These are phyloP conservation scores for Mactromeris polynyma DNA, from an alignment of 2,888 invertebrate species.

Conservation along the genomic window DNA sequence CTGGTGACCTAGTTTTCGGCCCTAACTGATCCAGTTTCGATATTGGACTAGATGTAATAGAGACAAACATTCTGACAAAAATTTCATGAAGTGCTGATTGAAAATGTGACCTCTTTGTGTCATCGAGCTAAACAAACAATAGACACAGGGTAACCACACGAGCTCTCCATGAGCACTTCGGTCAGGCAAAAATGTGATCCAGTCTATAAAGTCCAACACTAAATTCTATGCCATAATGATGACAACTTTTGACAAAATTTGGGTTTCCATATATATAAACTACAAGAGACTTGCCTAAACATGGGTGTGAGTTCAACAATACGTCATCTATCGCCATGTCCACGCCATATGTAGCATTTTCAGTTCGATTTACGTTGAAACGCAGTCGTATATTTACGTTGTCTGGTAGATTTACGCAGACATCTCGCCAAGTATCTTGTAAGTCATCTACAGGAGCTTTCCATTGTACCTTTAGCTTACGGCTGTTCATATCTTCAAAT, in stretches of 20 bases:
- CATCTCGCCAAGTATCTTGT: constrained; percentile 71
- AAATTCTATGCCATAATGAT: background rate
- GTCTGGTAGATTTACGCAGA: constrained; percentile 73
- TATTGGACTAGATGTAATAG: too few relatives aligned
- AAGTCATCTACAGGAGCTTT: constrained; percentile 47
- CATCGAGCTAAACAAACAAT: too few relatives aligned
- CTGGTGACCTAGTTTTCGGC: too few relatives aligned
- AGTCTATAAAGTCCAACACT: too few relatives aligned
- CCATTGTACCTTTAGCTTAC: constrained; percentile 66
- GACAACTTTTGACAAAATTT: background rate
- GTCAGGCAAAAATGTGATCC: too few relatives aligned
- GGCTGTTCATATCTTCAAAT: constrained; percentile 26
- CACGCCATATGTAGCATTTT: constrained; percentile 64
- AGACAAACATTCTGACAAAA: too few relatives aligned
- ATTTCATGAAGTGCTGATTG: too few relatives aligned
- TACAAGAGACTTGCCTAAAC: constrained; percentile 57
- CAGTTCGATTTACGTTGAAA: constrained; percentile 72
- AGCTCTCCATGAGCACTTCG: too few relatives aligned
- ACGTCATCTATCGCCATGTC: constrained; percentile 81
- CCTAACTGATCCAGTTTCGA: too few relatives aligned
- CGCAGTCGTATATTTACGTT: constrained; percentile 64
- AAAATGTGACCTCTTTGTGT: too few relatives aligned
- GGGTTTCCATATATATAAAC: background rate
- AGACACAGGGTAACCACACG: too few relatives aligned
- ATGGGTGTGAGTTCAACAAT: constrained; percentile 56